Percentiles rank a stretch among this genome's conserved stretches.
These are phyloP conservation scores for Volucella bombylans DNA, from an alignment of 2,888 invertebrate species.

Conservation along the genomic window DNA sequence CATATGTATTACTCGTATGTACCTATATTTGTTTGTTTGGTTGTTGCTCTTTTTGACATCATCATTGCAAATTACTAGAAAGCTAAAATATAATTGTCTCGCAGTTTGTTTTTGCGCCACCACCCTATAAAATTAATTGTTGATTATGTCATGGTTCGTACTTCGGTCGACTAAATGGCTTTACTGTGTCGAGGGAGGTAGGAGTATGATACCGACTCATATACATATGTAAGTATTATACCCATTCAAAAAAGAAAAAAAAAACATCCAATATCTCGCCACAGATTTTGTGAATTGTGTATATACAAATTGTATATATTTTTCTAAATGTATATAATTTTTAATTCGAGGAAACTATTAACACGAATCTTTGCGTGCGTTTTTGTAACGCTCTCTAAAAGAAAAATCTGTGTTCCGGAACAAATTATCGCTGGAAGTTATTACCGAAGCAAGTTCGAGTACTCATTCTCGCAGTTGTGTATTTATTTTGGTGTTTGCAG, in stretches of 20 bases:
- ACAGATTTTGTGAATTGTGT: slow-evolving; percentile 17
- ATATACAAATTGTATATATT: slow-evolving; percentile 26
- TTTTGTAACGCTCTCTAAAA: slow-evolving; percentile 55
- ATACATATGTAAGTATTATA: background rate
- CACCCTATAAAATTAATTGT: background rate
- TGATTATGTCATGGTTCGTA: too few species aligned
- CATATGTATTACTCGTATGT: too few species aligned
- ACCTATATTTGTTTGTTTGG: too few species aligned
- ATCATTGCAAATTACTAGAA: slow-evolving; percentile 15
- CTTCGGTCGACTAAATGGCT: too few species aligned
- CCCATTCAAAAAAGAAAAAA: too few species aligned
- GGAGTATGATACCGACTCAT: too few species aligned
- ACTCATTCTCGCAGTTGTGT: background rate
- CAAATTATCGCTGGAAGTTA: slow-evolving; percentile 54
- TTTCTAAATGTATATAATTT: background rate
- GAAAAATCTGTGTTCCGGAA: slow-evolving; percentile 43
- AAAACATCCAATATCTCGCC: too few species aligned
- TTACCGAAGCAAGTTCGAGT: background rate
- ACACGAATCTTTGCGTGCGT: slow-evolving; percentile 63
- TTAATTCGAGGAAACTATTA: slow-evolving; percentile 58
- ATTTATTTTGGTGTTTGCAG: slow-evolving; percentile 7
- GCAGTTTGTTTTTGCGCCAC: background rate
- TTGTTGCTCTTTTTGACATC: slow-evolving; percentile 1
- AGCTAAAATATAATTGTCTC: slow-evolving; percentile 3
- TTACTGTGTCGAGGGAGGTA: too few species aligned